Percentiles rank a stretch among this genome's conserved stretches.
Evolutionary conservation across 2,113 vertebrate genomes (phyloP).

Genomic region (Cariama cristata): DNA sequence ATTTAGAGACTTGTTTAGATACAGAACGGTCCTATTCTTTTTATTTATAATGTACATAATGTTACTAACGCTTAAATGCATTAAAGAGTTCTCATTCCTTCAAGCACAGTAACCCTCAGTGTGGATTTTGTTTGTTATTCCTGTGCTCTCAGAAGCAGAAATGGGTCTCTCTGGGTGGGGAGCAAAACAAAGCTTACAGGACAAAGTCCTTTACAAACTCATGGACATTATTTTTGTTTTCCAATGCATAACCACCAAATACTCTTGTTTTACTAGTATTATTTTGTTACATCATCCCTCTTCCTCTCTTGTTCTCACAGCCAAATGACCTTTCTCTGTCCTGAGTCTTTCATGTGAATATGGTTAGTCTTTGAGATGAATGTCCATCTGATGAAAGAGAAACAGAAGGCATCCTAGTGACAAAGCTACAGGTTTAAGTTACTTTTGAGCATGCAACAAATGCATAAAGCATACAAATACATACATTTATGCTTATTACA

Average conservation of each 20-base stretch:
- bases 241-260: not conserved
- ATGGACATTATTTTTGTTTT: not conserved
- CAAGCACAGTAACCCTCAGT: not conserved
- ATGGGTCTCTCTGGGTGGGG: not conserved
- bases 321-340: not conserved
- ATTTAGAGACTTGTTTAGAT: not conserved
- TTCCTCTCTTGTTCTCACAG: not conserved
- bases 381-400: not conserved
- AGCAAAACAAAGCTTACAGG: not conserved
- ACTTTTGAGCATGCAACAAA: not conserved
- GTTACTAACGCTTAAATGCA: not conserved
- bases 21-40: not conserved
- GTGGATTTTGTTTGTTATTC: not conserved
- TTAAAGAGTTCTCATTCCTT: not conserved
- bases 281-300: not conserved
- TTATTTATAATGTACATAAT: not conserved
- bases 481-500: not conserved
- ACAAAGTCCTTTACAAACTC: not conserved
- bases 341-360: fast-evolving
- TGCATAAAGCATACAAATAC: not conserved
- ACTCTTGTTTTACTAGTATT: not conserved
- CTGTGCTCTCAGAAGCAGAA: not conserved
- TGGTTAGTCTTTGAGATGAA: not conserved
- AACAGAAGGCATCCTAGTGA: not conserved
- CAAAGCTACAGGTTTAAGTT: not conserved